Conservation (phyloP, 2,888 invertebrate genomes). For the Odiellus spinosus region DNA sequence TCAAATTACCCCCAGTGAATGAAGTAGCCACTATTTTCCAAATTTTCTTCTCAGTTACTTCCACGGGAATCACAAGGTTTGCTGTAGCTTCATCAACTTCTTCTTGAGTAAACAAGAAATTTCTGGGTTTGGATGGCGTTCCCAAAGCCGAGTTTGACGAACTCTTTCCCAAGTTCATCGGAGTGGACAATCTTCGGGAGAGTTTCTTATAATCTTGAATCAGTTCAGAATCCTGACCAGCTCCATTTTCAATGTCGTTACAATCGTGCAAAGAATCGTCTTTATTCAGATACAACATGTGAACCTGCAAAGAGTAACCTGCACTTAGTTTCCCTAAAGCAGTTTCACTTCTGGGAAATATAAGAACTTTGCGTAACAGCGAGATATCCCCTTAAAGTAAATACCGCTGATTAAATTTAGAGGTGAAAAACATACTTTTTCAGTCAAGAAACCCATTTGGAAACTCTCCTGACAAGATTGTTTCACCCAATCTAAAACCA, state of each 20-base stretch:
- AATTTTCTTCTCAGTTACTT: too few species aligned
- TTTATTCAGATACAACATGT: conserved; percentile 55
- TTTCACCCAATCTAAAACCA: conserved; percentile 47
- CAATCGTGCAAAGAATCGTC: conserved; percentile 64
- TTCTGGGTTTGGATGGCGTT: not conserved
- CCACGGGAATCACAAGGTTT: too few species aligned
- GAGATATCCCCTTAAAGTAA: not conserved
- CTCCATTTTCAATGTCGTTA: conserved; percentile 48
- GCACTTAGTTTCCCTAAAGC: not conserved
- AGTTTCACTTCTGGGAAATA: not conserved
- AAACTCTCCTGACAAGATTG: conserved; percentile 27
- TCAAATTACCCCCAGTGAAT: not conserved
- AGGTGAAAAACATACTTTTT: conserved; percentile 44
- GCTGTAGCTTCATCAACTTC: too few species aligned
- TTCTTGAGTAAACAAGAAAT: not conserved
- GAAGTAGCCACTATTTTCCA: not conserved
- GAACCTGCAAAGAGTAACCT: conserved; percentile 33
- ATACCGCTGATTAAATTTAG: not conserved
- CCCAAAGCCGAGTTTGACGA: not conserved
- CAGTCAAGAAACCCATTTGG: conserved; percentile 32
- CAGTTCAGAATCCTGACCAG: conserved; percentile 52
- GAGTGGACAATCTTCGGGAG: conserved; percentile 16
- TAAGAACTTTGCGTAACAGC: not conserved
- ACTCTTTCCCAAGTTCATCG: not conserved
- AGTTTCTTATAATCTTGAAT: conserved; percentile 53